Conservation (phyloP, 2,113 vertebrate genomes). For the Lampris megalopsis region DNA sequence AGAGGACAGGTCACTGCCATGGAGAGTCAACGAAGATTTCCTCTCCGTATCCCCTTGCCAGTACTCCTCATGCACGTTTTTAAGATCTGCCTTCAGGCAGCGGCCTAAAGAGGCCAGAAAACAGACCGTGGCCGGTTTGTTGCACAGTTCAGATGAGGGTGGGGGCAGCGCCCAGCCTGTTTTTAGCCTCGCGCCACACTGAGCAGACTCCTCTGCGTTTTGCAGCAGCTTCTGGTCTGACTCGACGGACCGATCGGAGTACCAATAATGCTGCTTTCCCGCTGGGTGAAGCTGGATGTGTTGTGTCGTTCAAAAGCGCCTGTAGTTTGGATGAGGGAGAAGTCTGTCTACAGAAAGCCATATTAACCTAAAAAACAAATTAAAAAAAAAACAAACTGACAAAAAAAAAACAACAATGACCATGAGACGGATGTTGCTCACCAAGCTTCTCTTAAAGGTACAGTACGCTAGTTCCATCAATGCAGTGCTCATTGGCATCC, state of each 20-base stretch:
- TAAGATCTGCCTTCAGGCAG: slow-evolving; percentile 41
- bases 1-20: slow-evolving; percentile 18
- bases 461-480: background rate
- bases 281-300: background rate
- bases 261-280: background rate
- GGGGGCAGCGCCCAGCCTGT: slow-evolving; percentile 2
- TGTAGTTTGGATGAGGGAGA: slow-evolving; percentile 7
- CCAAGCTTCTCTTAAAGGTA: slow-evolving; percentile 20
- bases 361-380: slow-evolving; percentile 6
- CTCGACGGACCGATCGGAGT: slow-evolving; percentile 9
- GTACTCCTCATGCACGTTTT: slow-evolving; percentile 24
- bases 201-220: background rate
- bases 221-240: background rate
- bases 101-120: background rate
- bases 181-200: slow-evolving; percentile 21
- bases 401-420: slow-evolving; percentile 10
- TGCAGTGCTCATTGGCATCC: slow-evolving; percentile 31
- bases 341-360: background rate
- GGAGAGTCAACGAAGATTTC: slow-evolving; percentile 20
- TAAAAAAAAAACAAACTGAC: background rate
- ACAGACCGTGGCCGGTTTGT: slow-evolving; percentile 3
- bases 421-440: slow-evolving; percentile 24
- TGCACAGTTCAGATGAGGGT: background rate
- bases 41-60: slow-evolving; percentile 31
- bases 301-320: background rate